These are phyloP conservation scores for Liposcelis brunnea DNA, from an alignment of 2,888 invertebrate genomes.

Conservation along the genomic window DNA sequence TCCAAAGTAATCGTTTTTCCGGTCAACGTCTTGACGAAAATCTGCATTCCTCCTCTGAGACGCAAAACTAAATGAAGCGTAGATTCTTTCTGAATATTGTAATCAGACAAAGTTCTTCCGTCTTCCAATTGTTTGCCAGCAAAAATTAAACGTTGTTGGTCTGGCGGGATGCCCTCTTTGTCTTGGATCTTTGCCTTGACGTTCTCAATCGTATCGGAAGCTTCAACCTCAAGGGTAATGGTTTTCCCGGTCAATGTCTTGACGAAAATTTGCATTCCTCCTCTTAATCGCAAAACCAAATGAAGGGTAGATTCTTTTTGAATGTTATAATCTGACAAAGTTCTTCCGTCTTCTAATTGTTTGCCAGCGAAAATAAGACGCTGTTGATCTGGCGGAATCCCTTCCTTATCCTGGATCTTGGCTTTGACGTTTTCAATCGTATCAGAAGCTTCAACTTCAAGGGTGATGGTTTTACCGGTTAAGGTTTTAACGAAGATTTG, in stretches of 20 bases:
- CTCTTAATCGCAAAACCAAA: too few species aligned
- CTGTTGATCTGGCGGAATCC: too few species aligned
- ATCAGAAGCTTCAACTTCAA: too few species aligned
- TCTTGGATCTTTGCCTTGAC: constrained; percentile 24
- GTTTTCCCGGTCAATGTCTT: too few species aligned
- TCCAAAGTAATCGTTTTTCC: too few species aligned
- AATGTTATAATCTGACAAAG: constrained; percentile 20
- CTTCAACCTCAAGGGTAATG: too few species aligned
- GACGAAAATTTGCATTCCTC: too few species aligned
- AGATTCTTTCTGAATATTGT: constrained; percentile 37
- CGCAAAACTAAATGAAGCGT: constrained; percentile 31
- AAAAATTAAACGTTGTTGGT: constrained; percentile 32
- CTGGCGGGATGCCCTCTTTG: constrained; percentile 20
- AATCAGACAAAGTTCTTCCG: constrained; percentile 35
- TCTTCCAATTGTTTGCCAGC: constrained; percentile 39
- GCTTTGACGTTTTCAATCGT: too few species aligned
- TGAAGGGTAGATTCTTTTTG: neutral
- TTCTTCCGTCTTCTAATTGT: constrained; percentile 37
- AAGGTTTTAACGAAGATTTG: constrained; percentile 38
- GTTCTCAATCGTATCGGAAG: too few species aligned
- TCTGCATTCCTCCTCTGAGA: constrained; percentile 33
- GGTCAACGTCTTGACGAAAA: too few species aligned
- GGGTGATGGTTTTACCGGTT: constrained; percentile 32
- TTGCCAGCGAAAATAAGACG: too few species aligned
- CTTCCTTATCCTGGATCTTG: too few species aligned